phyloP scores from a whole-genome alignment of 2,113 vertebrate genomes.

The Periophthalmodon schlosseri region DNA sequence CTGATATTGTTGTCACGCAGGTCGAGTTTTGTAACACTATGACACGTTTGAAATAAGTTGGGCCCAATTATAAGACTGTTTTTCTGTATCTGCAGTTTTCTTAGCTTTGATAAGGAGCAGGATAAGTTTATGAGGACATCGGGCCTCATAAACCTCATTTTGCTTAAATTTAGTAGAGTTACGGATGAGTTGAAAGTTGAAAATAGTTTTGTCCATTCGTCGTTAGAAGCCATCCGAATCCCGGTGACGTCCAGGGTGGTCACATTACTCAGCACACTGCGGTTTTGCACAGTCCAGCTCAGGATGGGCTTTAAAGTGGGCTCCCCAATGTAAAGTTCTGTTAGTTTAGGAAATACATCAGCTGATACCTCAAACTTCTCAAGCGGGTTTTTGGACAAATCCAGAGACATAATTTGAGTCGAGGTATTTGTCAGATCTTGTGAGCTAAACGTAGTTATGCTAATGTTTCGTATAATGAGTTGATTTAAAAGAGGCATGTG shows the following conservation, averaged over 20 bases:
- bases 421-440: conserved; percentile 52
- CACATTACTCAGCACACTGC: conserved; percentile 56
- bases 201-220: conserved; percentile 37
- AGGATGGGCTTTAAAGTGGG: conserved; percentile 11
- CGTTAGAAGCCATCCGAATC: conserved; percentile 33
- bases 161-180: conserved; percentile 59
- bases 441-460: conserved; percentile 34
- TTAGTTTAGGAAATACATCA: conserved; percentile 64
- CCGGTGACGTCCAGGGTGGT: conserved; percentile 61
- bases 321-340: conserved; percentile 52
- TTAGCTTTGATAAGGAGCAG: conserved; percentile 70
- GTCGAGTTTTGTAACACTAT: conserved; percentile 55
- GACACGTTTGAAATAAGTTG: conserved; percentile 57
- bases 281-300: conserved; percentile 57
- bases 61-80: conserved; percentile 65
- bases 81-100: conserved; percentile 48
- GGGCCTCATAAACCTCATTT: conserved; percentile 33
- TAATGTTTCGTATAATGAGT: conserved; percentile 19
- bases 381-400: conserved; percentile 64
- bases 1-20: conserved; percentile 50
- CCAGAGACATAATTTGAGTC: conserved; percentile 19
- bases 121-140: conserved; percentile 61
- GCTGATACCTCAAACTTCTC: conserved; percentile 53
- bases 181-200: conserved; percentile 60
- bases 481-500: conserved; percentile 42